phyloP scores from a whole-genome alignment of 2,888 invertebrate species.

The Trichacis sp. region DNA sequence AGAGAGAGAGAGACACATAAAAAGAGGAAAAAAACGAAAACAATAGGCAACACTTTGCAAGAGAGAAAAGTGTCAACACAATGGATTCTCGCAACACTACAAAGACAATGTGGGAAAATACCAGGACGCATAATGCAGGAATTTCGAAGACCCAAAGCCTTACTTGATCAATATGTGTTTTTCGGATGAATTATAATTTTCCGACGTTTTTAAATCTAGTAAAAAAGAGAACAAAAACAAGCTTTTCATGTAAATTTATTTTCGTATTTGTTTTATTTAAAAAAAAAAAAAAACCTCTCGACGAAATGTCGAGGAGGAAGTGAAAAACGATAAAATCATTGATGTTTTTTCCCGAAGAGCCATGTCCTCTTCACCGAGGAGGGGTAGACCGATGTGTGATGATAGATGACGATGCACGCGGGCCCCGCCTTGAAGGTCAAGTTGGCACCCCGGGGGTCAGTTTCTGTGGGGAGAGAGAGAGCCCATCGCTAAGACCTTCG shows the following conservation, averaged over 20 bases:
- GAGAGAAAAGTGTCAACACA: no score
- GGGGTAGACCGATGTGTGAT: slow-evolving; percentile 66
- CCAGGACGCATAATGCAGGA: slow-evolving; percentile 35
- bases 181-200: slow-evolving; percentile 57
- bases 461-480: slow-evolving; percentile 58
- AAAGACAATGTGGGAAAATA: slow-evolving; percentile 40
- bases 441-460: slow-evolving; percentile 62
- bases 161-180: slow-evolving; percentile 69
- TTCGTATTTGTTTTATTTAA: slow-evolving; percentile 45
- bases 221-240: no score
- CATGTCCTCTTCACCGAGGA: slow-evolving; percentile 69
- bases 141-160: no score
- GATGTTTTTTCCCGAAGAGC: slow-evolving; percentile 71
- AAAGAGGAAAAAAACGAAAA: slow-evolving; percentile 14
- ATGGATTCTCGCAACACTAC: no score
- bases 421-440: slow-evolving; percentile 61
- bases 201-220: slow-evolving; percentile 42
- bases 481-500: slow-evolving; percentile 19
- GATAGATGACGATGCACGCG: slow-evolving; percentile 62
- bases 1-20: slow-evolving; percentile 22
- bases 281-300: no score
- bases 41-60: background rate
- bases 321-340: slow-evolving; percentile 55
- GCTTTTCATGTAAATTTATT: slow-evolving; percentile 14
- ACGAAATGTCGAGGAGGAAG: slow-evolving; percentile 46